These are phyloP conservation scores for Euzophera pinguis DNA, from an alignment of 2,888 invertebrate species.

Conservation along the genomic window DNA sequence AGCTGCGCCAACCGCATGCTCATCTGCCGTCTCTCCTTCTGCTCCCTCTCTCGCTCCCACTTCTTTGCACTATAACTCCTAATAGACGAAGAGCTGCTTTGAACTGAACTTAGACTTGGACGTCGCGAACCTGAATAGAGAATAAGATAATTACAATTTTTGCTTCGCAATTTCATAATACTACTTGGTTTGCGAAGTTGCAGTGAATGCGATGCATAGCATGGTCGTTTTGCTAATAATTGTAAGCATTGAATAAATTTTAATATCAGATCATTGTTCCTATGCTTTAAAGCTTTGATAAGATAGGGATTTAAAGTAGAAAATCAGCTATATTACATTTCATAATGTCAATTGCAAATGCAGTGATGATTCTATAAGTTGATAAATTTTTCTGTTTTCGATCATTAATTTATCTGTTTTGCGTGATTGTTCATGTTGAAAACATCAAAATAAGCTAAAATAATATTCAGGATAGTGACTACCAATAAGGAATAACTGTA, in stretches of 20 bases:
- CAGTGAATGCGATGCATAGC: slow-evolving; percentile 20
- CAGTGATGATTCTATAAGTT: neutral
- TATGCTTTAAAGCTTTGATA: neutral
- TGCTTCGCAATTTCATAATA: neutral
- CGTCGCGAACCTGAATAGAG: slow-evolving; percentile 87
- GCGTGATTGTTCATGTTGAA: no score
- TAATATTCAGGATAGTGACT: neutral
- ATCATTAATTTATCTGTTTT: no score
- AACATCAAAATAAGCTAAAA: neutral
- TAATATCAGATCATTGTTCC: neutral
- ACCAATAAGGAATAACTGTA: slow-evolving; percentile 1
- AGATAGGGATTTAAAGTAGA: slow-evolving; percentile 6
- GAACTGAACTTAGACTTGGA: slow-evolving; percentile 92
- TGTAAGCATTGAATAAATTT: slow-evolving; percentile 5
- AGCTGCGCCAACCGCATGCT: slow-evolving; percentile 86
- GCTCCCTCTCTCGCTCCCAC: slow-evolving; percentile 89
- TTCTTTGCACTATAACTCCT: slow-evolving; percentile 90
- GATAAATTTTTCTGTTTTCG: neutral
- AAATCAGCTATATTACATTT: neutral
- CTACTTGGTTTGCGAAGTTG: slow-evolving; percentile 21
- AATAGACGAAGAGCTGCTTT: slow-evolving; percentile 90
- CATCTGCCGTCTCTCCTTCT: slow-evolving; percentile 90
- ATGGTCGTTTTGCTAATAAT: slow-evolving; percentile 9
- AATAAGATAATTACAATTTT: slow-evolving; percentile 18
- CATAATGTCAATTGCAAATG: neutral